phyloP scores from a whole-genome alignment of 2,113 vertebrate genomes.

The Oenanthe melanoleuca region DNA sequence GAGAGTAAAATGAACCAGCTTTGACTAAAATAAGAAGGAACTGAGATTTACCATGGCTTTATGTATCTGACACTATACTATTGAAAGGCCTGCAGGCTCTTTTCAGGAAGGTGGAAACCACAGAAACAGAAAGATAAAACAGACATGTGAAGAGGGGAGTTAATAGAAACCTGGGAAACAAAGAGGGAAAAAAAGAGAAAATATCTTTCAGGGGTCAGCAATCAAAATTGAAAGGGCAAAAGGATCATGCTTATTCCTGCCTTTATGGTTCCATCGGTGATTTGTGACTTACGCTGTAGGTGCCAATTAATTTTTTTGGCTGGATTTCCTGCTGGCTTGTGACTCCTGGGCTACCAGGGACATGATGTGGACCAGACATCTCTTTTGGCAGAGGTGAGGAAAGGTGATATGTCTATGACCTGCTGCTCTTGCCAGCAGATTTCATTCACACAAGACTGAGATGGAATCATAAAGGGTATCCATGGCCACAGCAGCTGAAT shows the following conservation, averaged over 20 bases:
- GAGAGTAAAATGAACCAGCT: not conserved
- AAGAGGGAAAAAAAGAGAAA: not conserved
- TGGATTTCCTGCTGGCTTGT: not conserved
- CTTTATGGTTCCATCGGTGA: not conserved
- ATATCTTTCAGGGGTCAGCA: not conserved
- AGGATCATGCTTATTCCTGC: not conserved
- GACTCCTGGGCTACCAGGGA: not conserved
- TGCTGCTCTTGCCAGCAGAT: not conserved
- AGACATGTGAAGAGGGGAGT: not conserved
- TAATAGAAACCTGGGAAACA: not conserved
- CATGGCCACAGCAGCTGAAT: no score
- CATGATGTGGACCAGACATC: not conserved
- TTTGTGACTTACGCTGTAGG: not conserved
- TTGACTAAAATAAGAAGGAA: not conserved
- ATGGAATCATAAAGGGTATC: not conserved
- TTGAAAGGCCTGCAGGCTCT: not conserved
- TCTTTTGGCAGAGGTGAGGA: not conserved
- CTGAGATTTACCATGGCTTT: not conserved
- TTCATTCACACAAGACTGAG: not conserved
- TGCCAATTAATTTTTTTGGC: not conserved
- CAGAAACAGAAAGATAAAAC: not conserved
- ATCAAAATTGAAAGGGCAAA: not conserved
- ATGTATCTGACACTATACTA: not conserved
- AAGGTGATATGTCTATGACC: not conserved
- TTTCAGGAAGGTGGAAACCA: not conserved